A percentile compares a stretch with the other conserved stretches of the same genome.
phyloP scores from a whole-genome alignment of 2,113 vertebrate species.

The Barbus barbus region DNA sequence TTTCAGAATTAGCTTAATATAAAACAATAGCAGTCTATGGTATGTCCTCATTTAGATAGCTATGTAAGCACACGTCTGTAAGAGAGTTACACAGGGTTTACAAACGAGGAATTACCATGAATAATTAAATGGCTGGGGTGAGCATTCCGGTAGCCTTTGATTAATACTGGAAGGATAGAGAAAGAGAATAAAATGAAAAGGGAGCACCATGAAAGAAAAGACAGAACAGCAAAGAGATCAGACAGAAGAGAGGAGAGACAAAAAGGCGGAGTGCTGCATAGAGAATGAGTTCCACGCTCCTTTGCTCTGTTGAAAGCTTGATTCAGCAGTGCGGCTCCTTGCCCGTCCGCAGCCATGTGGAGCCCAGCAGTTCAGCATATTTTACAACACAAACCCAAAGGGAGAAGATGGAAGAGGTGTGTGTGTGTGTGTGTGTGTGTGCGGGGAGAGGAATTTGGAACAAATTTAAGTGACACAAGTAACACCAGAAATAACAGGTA shows the following conservation, averaged over 20 bases:
- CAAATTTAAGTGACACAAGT: conserved; percentile 32
- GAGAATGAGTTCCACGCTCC: conserved; percentile 5
- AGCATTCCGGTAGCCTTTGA: conserved; percentile 76
- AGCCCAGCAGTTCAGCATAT: conserved; percentile 38
- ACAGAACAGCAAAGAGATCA: conserved; percentile 29
- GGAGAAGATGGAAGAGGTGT: conserved; percentile 9
- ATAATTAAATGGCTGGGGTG: conserved; percentile 78
- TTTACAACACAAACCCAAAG: conserved; percentile 20
- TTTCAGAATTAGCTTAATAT: background rate
- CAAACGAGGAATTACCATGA: conserved; percentile 65
- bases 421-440: background rate
- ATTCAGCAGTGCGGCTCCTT: conserved; percentile 34
- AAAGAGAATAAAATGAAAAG: conserved; percentile 73
- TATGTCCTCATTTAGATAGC: background rate
- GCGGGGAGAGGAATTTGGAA: conserved; percentile 14
- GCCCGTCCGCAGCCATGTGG: conserved; percentile 30
- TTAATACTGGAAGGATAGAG: conserved; percentile 74
- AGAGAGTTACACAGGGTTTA: background rate
- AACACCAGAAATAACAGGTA: conserved; percentile 43
- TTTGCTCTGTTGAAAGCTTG: conserved; percentile 42
- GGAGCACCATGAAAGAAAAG: conserved; percentile 53
- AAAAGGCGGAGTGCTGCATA: conserved; percentile 5
- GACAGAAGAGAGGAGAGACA: conserved; percentile 21
- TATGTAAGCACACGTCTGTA: conserved; percentile 52
- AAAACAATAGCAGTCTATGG: background rate